These are phyloP conservation scores for Argyrosomus japonicus DNA, from an alignment of 2,113 vertebrate genomes.

Conservation along the genomic window DNA sequence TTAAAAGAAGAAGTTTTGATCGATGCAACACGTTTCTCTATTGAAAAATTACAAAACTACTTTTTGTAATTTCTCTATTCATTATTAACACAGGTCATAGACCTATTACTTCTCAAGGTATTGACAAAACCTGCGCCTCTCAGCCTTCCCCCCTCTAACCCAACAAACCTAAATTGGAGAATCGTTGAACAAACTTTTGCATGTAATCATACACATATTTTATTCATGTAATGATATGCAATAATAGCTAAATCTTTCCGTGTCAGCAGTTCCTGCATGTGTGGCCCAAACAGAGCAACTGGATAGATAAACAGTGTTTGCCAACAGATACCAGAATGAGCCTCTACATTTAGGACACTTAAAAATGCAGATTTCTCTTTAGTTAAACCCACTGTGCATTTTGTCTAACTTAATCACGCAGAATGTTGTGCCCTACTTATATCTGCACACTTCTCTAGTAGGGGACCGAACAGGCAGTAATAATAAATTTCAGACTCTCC, in stretches of 20 bases:
- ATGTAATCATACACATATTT: conserved; percentile 77
- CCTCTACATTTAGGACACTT: conserved; percentile 52
- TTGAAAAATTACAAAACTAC: conserved; percentile 46
- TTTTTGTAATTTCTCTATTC: conserved; percentile 54
- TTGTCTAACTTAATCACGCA: conserved; percentile 57
- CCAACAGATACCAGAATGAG: conserved; percentile 46
- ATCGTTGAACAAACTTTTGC: conserved; percentile 75
- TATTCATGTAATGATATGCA: conserved; percentile 80
- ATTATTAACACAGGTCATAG: conserved; percentile 63
- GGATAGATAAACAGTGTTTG: conserved; percentile 61
- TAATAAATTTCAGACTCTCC: conserved; percentile 47
- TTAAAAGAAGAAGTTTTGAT: conserved; percentile 19
- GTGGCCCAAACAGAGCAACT: conserved; percentile 51
- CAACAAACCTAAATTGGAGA: conserved; percentile 71
- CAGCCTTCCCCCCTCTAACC: conserved; percentile 19
- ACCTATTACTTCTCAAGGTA: conserved; percentile 56
- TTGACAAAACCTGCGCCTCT: conserved; percentile 52
- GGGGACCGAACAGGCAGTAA: conserved; percentile 14
- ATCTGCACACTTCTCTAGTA: conserved; percentile 34
- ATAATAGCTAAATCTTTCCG: conserved; percentile 54
- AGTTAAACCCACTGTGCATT: conserved; percentile 47
- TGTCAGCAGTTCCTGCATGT: conserved; percentile 69
- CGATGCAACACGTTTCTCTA: neutral
- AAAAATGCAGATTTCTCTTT: conserved; percentile 44
- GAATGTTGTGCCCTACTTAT: conserved; percentile 45